A percentile compares a stretch with the other conserved stretches of the same genome.
Evolutionary conservation across 1,140 invertebrate species (phyloP).

Genomic region (Sarcophaga bullata): DNA sequence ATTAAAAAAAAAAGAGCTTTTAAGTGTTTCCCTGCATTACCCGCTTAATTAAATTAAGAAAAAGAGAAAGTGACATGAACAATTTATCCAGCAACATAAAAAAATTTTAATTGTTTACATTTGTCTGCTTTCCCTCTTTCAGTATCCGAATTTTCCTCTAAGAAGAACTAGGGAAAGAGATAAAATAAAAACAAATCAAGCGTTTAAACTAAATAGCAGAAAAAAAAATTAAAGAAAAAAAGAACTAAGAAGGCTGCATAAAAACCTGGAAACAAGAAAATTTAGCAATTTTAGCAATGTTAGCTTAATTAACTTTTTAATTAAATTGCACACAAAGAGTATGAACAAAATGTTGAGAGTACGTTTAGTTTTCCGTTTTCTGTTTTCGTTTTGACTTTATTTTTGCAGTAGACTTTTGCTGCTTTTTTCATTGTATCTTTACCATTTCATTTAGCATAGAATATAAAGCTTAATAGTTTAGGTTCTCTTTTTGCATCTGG

Average conservation of each 20-base stretch:
- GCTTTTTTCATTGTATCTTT: background rate
- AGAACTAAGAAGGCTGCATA: background rate
- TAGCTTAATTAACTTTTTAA: constrained; percentile 27
- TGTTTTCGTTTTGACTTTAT: background rate
- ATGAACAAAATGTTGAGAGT: background rate
- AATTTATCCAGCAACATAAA: no score
- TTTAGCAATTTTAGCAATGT: background rate
- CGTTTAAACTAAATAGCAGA: background rate
- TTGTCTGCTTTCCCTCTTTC: no score
- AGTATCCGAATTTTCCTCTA: no score
- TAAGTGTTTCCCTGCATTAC: no score
- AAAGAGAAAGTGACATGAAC: no score
- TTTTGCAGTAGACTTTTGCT: no score
- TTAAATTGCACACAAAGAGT: background rate
- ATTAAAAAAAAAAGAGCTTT: no score
- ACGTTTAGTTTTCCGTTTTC: background rate
- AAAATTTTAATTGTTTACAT: no score
- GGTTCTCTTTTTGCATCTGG: background rate
- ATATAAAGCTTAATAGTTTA: constrained; percentile 22
- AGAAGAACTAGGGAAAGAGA: no score
- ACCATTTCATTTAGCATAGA: background rate
- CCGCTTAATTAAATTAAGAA: no score
- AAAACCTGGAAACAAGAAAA: background rate
- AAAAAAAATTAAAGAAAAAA: background rate
- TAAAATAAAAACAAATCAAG: no score